Base-by-base conservation (phyloP, 2,797 vertebrate species). In the Botia almorhae region DNA sequence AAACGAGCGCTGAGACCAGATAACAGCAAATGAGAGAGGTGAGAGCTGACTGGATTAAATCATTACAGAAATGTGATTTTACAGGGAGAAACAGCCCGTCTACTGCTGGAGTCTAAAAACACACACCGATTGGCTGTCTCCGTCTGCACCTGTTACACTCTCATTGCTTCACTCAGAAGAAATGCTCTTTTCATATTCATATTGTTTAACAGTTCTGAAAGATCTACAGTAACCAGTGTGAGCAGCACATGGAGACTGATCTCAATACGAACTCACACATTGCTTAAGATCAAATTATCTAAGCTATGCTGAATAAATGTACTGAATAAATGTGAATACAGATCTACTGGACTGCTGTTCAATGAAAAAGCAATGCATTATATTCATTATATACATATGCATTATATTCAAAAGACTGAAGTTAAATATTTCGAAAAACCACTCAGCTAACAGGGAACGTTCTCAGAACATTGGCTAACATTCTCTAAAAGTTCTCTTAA, bases 31-130 rank as follows among this genome's bases (percentile, higher is more conserved):
- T 53, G 53, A 11, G 81, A 70, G 75, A 48, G 64, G 65, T 74
- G 53, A 43, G 17, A 78, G 48, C 64, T 33, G 58, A 81, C 70
- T 60, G 61, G 60, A 74, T 64, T 78, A 67, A 81, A 78, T 75
- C 77, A 74, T 74, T 61, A 74, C 33, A 61, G 26, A 72, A 80
- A 58, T 39, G 33, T 68, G 55, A 69, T 69, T 83, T 72, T 50
- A 56, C 21, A 11, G 21, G 23, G 46, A 21, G 39, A 61, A 77
- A 60, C 43, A n/a, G 7, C 67, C 39, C 16, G 56, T 81, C 46
- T 81, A 43, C 16, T 46, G 4, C 53, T 3, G n/a, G 14, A 63
- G 64, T 33, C 50, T 43, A 2, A 16, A 51, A 17, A 17, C 50
- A 51, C 50, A 51, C 50, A 51, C 16, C 16, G 50, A 51, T 17